Evolutionary conservation across 1,140 invertebrate species (phyloP).

Genomic region (Oedothorax gibbosus): DNA sequence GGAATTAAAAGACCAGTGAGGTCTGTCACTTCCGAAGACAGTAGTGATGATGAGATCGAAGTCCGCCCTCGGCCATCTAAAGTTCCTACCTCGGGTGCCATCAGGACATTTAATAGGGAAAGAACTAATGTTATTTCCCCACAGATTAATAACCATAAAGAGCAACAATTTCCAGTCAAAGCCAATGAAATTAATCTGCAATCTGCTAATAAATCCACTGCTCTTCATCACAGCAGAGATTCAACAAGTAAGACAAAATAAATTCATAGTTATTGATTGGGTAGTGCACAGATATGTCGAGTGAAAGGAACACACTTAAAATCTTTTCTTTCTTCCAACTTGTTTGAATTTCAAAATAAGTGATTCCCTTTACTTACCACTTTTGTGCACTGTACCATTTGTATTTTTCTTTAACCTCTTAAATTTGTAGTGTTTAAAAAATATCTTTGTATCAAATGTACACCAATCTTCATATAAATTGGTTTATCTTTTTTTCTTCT

Average conservation of each 20-base stretch:
- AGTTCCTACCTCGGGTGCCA: constrained; percentile 32
- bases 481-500: too few species aligned
- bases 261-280: too few species aligned
- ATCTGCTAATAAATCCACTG: background rate
- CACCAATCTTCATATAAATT: too few species aligned
- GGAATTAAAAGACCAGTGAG: constrained; percentile 12
- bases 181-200: background rate
- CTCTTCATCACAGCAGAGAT: constrained; percentile 1
- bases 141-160: background rate
- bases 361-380: background rate
- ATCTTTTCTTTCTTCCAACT: background rate
- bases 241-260: background rate
- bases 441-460: background rate
- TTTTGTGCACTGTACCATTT: background rate
- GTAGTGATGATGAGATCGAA: constrained; percentile 38
- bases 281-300: too few species aligned
- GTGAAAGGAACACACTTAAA: background rate
- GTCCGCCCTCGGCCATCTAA: background rate
- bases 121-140: background rate
- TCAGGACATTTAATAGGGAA: constrained; percentile 35
- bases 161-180: background rate
- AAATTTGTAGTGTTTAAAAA: background rate
- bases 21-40: constrained; percentile 3
- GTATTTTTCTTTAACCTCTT: background rate
- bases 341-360: background rate